Base-by-base conservation (phyloP, 2,113 vertebrate genomes). In the Menura novaehollandiae region DNA sequence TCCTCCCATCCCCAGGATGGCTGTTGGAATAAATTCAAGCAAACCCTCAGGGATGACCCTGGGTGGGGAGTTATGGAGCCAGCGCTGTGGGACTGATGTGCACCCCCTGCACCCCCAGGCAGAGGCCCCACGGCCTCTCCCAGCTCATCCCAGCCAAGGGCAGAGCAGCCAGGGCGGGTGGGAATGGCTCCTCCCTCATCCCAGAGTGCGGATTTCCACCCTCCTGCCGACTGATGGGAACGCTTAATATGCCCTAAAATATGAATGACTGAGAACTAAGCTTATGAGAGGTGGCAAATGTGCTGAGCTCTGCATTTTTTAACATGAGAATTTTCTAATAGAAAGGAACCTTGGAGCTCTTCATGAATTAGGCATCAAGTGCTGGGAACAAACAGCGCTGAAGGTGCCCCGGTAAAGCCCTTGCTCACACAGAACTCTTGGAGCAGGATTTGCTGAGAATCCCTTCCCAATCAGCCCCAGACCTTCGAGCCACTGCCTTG, bases 1-100 rank as follows among this genome's bases (percentile, higher is more conserved):
- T 13, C 5, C 67, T 30, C 10, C 37, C 8, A 2, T 2, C 52
- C 3, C 56, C 0, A 0, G 26, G 10, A 7, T 2, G 28, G 67
- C 71, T 13, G 46, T 5, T 11, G 85, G 23, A 1, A 21, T 3
- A 3, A 59, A 43, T 2, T 1, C 5, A 2, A 37, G 37, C 26
- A 32, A 13, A 26, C 1, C 41, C 37, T 33, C 4, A 0, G 52
- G 52, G 66, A 2, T 18, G 1, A 7, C 23, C 18, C 37, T 10
- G 43, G 53, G 17, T 6, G 9, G 14, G 66, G 24, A 28, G 33
- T 2, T 19, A 4, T 0, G 11, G 53, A 28, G 63, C 13, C n/a
- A 9, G 9, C 46, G 3, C 49, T 1, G 3, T 2, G n/a, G 43
- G 66, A 6, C 8, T 15, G 3, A 5, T 4, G 1, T 11, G 56